phyloP scores from a whole-genome alignment of 2,113 vertebrate species.

The human (Homo sapiens) region DNA sequence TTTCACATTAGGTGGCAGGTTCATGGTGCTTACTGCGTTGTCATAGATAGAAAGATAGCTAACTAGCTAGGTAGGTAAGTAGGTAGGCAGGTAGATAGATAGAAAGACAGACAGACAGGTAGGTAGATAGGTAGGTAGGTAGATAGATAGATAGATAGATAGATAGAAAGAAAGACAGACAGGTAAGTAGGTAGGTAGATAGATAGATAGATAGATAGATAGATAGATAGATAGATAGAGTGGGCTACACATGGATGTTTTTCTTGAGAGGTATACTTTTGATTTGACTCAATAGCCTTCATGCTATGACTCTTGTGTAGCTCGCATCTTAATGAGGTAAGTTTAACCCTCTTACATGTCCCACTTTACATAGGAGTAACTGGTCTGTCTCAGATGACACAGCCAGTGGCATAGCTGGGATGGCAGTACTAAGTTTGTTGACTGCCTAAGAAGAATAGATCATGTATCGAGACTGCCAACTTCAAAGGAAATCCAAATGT shows the following conservation, averaged over 20 bases:
- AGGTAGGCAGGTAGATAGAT: too few relatives aligned
- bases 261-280: background rate
- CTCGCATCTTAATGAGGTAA: background rate
- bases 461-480: background rate
- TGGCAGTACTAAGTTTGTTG: background rate
- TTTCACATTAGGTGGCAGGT: background rate
- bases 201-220: background rate
- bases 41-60: background rate
- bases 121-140: too few relatives aligned
- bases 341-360: background rate
- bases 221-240: background rate
- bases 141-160: rapidly evolving
- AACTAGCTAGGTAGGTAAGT: too few relatives aligned
- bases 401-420: background rate
- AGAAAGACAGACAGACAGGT: background rate
- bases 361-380: background rate
- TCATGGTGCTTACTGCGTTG: background rate
- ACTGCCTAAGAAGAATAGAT: background rate
- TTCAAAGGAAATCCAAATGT: background rate
- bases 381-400: background rate
- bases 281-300: background rate
- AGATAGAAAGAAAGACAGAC: background rate
- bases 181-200: background rate
- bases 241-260: background rate
- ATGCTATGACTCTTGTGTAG: background rate